A percentile compares a stretch with the other conserved stretches of the same genome.
phyloP scores from a whole-genome alignment of 2,113 vertebrate species.

The Grammomys surdaster region DNA sequence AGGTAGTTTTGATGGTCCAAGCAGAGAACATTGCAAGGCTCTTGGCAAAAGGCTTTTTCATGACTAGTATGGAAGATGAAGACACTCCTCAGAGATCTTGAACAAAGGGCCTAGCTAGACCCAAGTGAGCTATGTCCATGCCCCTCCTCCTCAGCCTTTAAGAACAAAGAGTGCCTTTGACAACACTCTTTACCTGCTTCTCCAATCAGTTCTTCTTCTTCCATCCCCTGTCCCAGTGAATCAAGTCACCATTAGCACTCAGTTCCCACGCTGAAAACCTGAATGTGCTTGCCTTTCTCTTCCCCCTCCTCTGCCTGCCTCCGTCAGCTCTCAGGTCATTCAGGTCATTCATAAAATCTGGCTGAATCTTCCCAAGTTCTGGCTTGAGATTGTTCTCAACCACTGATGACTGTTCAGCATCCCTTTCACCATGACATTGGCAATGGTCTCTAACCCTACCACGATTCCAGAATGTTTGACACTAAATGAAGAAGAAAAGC shows the following conservation, averaged over 20 bases:
- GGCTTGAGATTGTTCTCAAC: background rate
- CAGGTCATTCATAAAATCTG: background rate
- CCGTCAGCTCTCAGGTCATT: background rate
- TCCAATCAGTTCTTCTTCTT: background rate
- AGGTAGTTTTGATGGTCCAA: background rate
- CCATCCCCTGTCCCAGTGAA: background rate
- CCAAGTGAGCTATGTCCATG: background rate
- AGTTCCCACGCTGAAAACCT: background rate
- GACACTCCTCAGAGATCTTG: background rate
- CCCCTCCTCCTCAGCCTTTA: background rate
- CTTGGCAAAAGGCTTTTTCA: constrained; percentile 27
- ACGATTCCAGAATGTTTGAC: background rate
- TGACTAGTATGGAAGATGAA: background rate
- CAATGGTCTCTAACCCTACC: background rate
- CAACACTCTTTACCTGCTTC: background rate
- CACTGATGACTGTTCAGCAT: background rate
- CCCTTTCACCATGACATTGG: background rate
- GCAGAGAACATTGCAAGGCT: background rate
- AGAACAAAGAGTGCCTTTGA: background rate
- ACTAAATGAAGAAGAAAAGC: background rate
- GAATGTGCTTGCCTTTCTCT: background rate
- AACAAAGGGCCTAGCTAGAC: background rate
- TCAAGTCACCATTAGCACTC: background rate
- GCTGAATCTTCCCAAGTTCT: background rate
- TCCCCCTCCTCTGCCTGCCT: background rate